Base-by-base conservation (phyloP, 2,113 vertebrate species). In the Hylia prasina region DNA sequence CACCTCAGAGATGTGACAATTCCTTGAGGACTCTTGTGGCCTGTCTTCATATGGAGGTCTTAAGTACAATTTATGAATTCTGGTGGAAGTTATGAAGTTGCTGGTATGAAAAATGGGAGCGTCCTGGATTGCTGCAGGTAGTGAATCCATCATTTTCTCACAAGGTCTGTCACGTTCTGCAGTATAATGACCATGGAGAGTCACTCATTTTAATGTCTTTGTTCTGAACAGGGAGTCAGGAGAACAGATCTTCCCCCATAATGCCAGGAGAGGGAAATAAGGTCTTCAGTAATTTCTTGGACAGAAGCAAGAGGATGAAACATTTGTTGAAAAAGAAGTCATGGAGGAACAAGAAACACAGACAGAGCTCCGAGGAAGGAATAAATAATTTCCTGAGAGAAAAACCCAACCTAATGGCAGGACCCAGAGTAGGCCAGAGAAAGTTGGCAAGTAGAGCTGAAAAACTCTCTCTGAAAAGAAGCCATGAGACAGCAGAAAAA, bases 401-500 rank as follows among this genome's bases (percentile, higher is more conserved):
- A 80, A 92, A 86, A 33, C 20, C 8, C 35, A 72, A 48, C 13
- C 7, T 73, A 63, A 83, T 78, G 54, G 51, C 47, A 93, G 64
- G 68, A 94, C 60, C 31, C 17, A 44, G 64, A 31, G 15, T 5
- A 50, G 47, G 42, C 68, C 58, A 69, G 64, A 54, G 33, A 47
- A 58, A 83, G 58, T 21, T 94, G 89, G 86, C 89, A 90, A 51
- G 22, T 9, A 56, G 64, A 68, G 10, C 72, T 89, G 93, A 90
- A 92, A 89, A 73, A n/a, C 58, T 66, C 6, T 61, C 77, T 86
- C 68, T 93, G 89, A 90, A 82, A 93, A 87, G 84, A 91, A 89
- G 79, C 93, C 60, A 58, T 93, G 86, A 96, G 60, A 70, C 92
- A 83, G 93, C 93, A 94, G 71, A 72, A 95, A 81, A 92, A 86